Evolutionary conservation across 2,797 vertebrate genomes (phyloP), one percentile per base, ranked within the genome.

Genomic region (Oryzias sinensis): DNA sequence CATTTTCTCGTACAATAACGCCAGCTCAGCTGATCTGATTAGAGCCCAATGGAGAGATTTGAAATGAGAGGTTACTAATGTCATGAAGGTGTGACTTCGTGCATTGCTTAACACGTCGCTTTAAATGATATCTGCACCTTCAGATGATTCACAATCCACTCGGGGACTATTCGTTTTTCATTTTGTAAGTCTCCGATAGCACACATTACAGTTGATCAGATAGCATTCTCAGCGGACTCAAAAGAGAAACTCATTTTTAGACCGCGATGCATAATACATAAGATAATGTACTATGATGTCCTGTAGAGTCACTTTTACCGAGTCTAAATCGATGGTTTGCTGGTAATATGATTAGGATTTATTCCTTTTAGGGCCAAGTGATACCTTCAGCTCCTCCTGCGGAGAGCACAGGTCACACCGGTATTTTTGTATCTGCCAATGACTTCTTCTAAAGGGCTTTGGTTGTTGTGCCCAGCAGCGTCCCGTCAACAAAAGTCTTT

Each of bases 251-350:
- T 81, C 69, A 65, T 73, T 79, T 80, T 64, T 54, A 75, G 46
- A 6, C 22, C 86, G 90, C 90, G 90, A 94, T 96, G 91, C 92
- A 95, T 97, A 95, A 96, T 95, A 93, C 93, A 96, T 96, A 91
- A 95, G 88, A 89, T 89, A 92, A 93, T 94, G 92, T 47, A 79
- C 81, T 88, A 81, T 74, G 68, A 50, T 53, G 83, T 90, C 87
- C 91, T 92, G 85, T 90, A 90, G 91, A 93, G 91, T 91, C 93
- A 88, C 91, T 91, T 93, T 93, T 90, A 93, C 92, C 69, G 83
- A 91, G 87, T 87, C 90, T 70, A 90, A 94, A 94, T 96, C 94
- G 92, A 96, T 95, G 92, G 74, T 86, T 87, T 92, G 90, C 65
- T 87, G 85, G 90, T 93, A 93, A 94, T 90, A 92, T 73, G 89